Evolutionary conservation across 2,888 invertebrate species (phyloP), one percentile per base, ranked within the genome.

Genomic region (Cyaniris semiargus): DNA sequence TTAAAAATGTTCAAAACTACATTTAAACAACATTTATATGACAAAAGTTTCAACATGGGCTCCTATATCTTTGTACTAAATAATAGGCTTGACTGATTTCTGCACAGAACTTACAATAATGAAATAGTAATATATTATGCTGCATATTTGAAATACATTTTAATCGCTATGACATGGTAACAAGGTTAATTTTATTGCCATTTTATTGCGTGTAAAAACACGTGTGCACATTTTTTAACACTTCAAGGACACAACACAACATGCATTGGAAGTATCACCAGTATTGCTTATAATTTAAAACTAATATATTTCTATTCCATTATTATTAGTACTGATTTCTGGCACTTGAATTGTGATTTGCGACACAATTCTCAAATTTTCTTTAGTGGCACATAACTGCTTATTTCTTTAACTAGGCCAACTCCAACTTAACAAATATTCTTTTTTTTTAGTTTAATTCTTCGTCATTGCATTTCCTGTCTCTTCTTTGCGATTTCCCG

Each of bases 1-100:
- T 79, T 81, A 87, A 88, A 88, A 85, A 84, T 85, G 81, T 83
- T 86, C 85, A 86, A 89, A 89, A 89, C 85, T 82, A 77, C 77
- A 66, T 81, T 80, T 75, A 38, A 70, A 75, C 77, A 77, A 74
- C 72, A 53, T 76, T 60, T 76, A 53, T 34, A 53, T 56, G 70
- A 56, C 53, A 31, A 18, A 56, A 23, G n/a, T 70, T 53, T 48
- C 15, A 71, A 79, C 80, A 79, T 38, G 71, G 38, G 74, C 76
- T 76, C 72, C 21, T 66, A 76, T 71, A 13, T 34, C 18, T 71
- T 71, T 71, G 71, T 71, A 71, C 71, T 71, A 71, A 38, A 71
- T 71, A 38, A 71, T 71, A 38, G 34, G 18, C 70, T 70, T 70
- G n/a, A 34, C n/a, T 70, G 18, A 18, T 70, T n/a, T 56, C 48